A percentile compares a stretch with the other conserved stretches of the same genome.
phyloP scores from a whole-genome alignment of 92 coral and sea anemone genomes.

The Siderastrea siderea region DNA sequence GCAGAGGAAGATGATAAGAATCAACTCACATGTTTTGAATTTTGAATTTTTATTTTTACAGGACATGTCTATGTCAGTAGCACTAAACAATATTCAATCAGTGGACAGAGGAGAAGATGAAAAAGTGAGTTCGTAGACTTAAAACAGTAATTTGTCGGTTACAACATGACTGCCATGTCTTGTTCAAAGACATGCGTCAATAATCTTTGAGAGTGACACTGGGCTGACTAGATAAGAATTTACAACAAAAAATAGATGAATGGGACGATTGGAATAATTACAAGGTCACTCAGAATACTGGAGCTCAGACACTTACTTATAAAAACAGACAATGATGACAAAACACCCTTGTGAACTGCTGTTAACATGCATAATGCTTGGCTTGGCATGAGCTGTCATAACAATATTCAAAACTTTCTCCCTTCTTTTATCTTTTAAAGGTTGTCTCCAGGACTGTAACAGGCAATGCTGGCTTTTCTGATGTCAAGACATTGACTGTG shows the following conservation, averaged over 20 bases:
- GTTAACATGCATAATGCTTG: too few relatives aligned
- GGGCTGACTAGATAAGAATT: too few relatives aligned
- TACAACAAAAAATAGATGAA: too few relatives aligned
- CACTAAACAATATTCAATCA: conserved; percentile 94
- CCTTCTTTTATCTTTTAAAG: conserved; percentile 33
- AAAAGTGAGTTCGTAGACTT: conserved; percentile 56
- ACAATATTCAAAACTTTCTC: background rate
- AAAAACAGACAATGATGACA: too few relatives aligned
- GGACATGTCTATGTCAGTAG: conserved; percentile 99
- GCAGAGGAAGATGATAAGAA: background rate
- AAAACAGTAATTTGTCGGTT: background rate
- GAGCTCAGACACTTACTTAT: too few relatives aligned
- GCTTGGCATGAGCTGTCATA: background rate
- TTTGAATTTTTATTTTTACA: conserved; percentile 1
- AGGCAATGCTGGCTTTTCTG: conserved; percentile 95
- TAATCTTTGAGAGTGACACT: too few relatives aligned
- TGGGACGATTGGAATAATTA: too few relatives aligned
- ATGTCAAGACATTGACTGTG: conserved; percentile 91
- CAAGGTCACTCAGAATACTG: too few relatives aligned
- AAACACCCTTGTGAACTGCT: too few relatives aligned
- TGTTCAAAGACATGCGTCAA: too few relatives aligned
- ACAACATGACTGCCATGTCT: too few relatives aligned
- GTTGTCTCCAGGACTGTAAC: conserved; percentile 88
- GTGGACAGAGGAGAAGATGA: conserved; percentile 98
- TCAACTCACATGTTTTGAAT: background rate